These are phyloP conservation scores for Hippocampus abdominalis DNA, from an alignment of 2,113 vertebrate genomes.

Conservation along the genomic window DNA sequence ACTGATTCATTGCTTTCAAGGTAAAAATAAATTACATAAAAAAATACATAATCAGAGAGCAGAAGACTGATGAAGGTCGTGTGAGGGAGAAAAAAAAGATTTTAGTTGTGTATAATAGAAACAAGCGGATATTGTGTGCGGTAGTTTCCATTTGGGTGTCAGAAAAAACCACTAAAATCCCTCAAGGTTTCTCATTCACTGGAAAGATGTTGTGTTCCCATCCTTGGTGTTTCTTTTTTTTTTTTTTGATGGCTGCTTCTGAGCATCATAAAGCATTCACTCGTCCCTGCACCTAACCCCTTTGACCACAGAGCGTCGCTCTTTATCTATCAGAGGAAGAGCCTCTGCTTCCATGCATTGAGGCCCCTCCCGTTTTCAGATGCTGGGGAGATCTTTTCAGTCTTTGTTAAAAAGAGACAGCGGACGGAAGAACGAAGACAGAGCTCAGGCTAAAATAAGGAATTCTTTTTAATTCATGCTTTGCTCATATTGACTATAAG, in stretches of 20 bases:
- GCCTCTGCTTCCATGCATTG: not conserved
- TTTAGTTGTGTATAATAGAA: not conserved
- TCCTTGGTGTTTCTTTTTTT: not conserved
- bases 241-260: not conserved
- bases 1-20: not conserved
- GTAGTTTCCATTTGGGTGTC: not conserved
- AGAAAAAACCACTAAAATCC: not conserved
- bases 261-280: not conserved
- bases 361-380: slow-evolving; percentile 57
- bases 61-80: not conserved
- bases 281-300: not conserved
- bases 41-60: not conserved
- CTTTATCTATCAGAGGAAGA: slow-evolving; percentile 51
- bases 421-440: slow-evolving; percentile 10
- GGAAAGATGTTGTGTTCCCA: no score
- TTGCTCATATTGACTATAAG: slow-evolving; percentile 7
- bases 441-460: not conserved
- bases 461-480: not conserved
- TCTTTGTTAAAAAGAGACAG: slow-evolving; percentile 60
- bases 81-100: not conserved
- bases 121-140: no score
- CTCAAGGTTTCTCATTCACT: not conserved
- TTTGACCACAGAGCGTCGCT: slow-evolving; percentile 54
- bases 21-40: no score
- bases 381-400: slow-evolving; percentile 6